These are phyloP conservation scores for Odontesthes bonariensis DNA, from an alignment of 2,113 vertebrate species.

Conservation along the genomic window DNA sequence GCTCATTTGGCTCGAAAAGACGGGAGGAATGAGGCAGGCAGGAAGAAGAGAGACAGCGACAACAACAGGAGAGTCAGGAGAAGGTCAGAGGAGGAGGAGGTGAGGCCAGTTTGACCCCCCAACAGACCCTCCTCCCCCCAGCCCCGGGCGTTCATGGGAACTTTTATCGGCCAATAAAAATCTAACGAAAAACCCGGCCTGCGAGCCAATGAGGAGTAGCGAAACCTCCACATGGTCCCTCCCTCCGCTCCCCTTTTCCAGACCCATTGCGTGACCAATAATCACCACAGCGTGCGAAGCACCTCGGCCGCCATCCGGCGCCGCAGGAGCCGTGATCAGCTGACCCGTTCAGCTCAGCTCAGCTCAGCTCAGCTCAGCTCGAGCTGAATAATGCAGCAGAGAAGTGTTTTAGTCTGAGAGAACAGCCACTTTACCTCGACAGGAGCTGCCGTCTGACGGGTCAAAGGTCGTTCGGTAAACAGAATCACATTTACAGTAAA, in stretches of 20 bases:
- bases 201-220: conserved; percentile 25
- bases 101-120: conserved; percentile 11
- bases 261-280: conserved; percentile 53
- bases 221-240: background rate
- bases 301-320: background rate
- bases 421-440: background rate
- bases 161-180: conserved; percentile 21
- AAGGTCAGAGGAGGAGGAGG: background rate
- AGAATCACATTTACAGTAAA: background rate
- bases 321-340: conserved; percentile 26
- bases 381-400: conserved; percentile 35
- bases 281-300: conserved; percentile 33
- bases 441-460: rapidly evolving
- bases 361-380: conserved; percentile 1
- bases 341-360: conserved; percentile 20
- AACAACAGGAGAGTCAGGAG: background rate
- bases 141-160: conserved; percentile 15
- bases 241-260: background rate
- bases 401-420: background rate
- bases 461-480: conserved; percentile 46
- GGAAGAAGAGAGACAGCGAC: background rate
- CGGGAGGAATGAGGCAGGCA: background rate
- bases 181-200: background rate
- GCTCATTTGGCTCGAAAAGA: background rate
- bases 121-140: background rate